Evolutionary conservation across 2,888 invertebrate species (phyloP), one percentile per base, ranked within the genome.

Genomic region (Lepidochitona cinerea): DNA sequence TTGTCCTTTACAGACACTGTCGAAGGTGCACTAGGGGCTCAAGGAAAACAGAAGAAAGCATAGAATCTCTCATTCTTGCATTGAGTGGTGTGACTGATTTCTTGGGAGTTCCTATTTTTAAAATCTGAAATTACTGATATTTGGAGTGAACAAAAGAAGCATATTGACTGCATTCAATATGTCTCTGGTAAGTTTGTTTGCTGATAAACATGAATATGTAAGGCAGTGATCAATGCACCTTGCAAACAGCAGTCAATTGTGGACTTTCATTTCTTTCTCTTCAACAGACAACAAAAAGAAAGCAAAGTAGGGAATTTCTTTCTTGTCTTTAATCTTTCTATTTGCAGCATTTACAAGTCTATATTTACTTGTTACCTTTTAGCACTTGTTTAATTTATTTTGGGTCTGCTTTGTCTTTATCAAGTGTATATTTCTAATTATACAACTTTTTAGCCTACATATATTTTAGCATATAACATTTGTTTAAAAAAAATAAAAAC

Each of bases 81-180:
- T 23, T 65, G 36, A 35, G 9, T 65, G 36, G 6, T 14, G 65
- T 35, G 6, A 65, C 36, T 7, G 74, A 71, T 32, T 73, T 71
- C 9, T 59, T 78, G 0, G 80, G 82, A 14, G 78, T 80, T 1
- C 79, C 79, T 18, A 70, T 82, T 9, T n/a, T 41, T 82, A 37
- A 82, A 41, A 41, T 9, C 41, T 18, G 41, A 41, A 41, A 81
- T 81, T 70, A n/a, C 14, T n/a, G 68, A 71, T 3, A 72, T 78
- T 14, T 82, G 82, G 83, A 70, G 33, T 6, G 52, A 33, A 7
- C 81, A 81, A 64, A 66, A 72, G 53, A 68, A 37, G 14, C 81
- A 81, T 68, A 68, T 81, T 9, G 26, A 14, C 0, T 81, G 79
- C 65, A 78, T 81, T 9, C 79, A 81, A 53, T 80, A 81, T 66